Base-by-base conservation (phyloP, 2,888 invertebrate species). In the Polia nebulosa region DNA sequence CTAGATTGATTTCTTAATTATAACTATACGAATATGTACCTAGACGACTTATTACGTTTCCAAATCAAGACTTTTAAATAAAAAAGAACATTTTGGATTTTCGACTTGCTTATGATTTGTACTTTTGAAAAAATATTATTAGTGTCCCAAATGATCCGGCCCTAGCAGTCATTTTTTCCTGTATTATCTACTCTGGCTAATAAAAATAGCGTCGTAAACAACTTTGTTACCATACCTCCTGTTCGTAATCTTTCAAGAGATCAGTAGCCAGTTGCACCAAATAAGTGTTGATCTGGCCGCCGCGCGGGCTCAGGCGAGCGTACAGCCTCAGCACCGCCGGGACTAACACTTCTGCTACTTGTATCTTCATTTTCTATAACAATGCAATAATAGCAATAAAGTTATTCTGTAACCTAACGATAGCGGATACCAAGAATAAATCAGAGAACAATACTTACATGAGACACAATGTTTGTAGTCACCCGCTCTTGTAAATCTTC, bases 241-340 rank as follows among this genome's bases (percentile, higher is more conserved):
- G 92, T 4, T 91, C 92, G 83, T 96, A 96, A 77, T 96, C 96
- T 36, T 85, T 86, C 56, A 96, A 92, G 41, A 96, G 91, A 81
- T 96, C 96, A 39, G 91, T 91, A 78, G 96, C 93, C 78, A 96
- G 89, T 68, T 92, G 94, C 70, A 95, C 93, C 53, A 96, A 92
- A 83, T 96, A 95, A 4, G 90, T 86, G 51, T 91, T 88, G 11
- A 96, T 83, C 76, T 96, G 93, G 0, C 95, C 95, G 63, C 92
- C 92, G 80, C 88, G 80, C 51, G 85, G 34, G n/a, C 96, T 95
- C 82, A 97, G 87, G 74, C 96, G 96, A 64, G 96, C 94, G 89
- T 97, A 96, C 73, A 97, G 94, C 20, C 96, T 96, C 74, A 97
- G 94, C 71, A 97, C 96, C 11, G 96, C 96, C 32, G 97, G 97